Conservation (phyloP, 2,888 invertebrate genomes). For the Melipona bicolor region DNA sequence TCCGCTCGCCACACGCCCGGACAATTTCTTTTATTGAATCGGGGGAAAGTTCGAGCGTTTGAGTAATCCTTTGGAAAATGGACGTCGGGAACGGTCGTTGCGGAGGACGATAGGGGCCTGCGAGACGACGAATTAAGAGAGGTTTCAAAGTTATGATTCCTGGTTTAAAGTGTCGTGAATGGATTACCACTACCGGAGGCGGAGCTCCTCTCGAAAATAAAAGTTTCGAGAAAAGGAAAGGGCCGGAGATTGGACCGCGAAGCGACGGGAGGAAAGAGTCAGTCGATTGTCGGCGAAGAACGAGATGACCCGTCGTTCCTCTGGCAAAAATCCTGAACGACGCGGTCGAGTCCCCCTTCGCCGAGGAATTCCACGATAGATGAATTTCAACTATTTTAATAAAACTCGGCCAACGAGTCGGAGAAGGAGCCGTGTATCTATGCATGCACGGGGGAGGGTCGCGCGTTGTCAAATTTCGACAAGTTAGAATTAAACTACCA, state of each 20-base stretch:
- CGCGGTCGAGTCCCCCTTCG: neutral
- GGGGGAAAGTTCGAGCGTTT: constrained; percentile 26
- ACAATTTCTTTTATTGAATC: constrained; percentile 63
- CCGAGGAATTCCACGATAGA: neutral
- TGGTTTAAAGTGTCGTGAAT: constrained; percentile 7
- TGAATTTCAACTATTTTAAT: constrained; percentile 22
- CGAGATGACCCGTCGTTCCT: neutral
- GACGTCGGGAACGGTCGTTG: neutral
- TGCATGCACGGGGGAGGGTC: too few species aligned
- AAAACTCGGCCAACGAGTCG: constrained; percentile 4
- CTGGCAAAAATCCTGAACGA: neutral
- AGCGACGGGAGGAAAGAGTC: neutral
- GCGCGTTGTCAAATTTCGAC: constrained; percentile 5
- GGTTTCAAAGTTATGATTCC: constrained; percentile 51
- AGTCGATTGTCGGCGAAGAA: neutral
- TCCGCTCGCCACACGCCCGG: constrained; percentile 43
- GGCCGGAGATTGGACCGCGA: neutral
- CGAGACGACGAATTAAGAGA: constrained; percentile 42
- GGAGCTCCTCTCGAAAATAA: constrained; percentile 22
- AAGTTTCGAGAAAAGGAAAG: neutral
- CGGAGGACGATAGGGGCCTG: constrained; percentile 1
- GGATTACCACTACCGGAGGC: constrained; percentile 22
- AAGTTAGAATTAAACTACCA: neutral
- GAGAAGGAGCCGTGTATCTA: too few species aligned
- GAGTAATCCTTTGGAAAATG: constrained; percentile 36